A percentile compares a stretch with the other conserved stretches of the same genome.
Conservation (phyloP, 2,888 invertebrate genomes). For the Epiblema foenella region DNA sequence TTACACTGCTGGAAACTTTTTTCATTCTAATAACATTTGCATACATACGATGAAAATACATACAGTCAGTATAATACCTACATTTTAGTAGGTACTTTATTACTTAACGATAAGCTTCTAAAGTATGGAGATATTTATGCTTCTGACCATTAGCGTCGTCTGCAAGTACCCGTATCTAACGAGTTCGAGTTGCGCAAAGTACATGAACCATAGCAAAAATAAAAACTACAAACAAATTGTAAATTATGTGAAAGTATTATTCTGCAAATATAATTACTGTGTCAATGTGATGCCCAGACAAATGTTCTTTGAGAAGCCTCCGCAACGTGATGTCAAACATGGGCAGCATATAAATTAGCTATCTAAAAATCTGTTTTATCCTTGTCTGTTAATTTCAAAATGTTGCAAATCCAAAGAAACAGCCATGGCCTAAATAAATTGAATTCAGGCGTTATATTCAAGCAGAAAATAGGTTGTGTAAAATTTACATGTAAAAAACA, state of each 20-base stretch:
- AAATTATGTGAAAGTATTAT: constrained; percentile 26
- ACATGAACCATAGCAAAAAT: constrained; percentile 16
- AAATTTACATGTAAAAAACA: neutral
- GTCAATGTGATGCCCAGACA: constrained; percentile 67
- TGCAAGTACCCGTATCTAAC: constrained; percentile 36
- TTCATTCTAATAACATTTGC: neutral
- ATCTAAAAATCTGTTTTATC: constrained; percentile 32
- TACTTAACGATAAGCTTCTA: constrained; percentile 6
- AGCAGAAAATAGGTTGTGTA: neutral
- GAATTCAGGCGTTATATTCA: neutral
- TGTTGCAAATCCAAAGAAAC: constrained; percentile 9
- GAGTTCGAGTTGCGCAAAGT: constrained; percentile 4
- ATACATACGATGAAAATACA: constrained; percentile 1
- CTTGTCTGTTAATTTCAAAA: constrained; percentile 13
- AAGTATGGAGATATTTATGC: neutral
- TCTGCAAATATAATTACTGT: constrained; percentile 52
- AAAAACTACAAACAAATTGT: constrained; percentile 22
- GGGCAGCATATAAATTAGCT: constrained; percentile 70
- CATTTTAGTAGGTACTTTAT: neutral
- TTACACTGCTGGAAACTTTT: neutral
- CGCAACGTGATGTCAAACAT: constrained; percentile 65
- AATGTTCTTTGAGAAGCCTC: constrained; percentile 73
- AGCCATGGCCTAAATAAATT: neutral
- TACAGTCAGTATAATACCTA: neutral
- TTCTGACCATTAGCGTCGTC: constrained; percentile 11